A percentile compares a stretch with the other conserved stretches of the same genome.
phyloP scores from a whole-genome alignment of 2,113 vertebrate genomes.

The Mohoua ochrocephala region DNA sequence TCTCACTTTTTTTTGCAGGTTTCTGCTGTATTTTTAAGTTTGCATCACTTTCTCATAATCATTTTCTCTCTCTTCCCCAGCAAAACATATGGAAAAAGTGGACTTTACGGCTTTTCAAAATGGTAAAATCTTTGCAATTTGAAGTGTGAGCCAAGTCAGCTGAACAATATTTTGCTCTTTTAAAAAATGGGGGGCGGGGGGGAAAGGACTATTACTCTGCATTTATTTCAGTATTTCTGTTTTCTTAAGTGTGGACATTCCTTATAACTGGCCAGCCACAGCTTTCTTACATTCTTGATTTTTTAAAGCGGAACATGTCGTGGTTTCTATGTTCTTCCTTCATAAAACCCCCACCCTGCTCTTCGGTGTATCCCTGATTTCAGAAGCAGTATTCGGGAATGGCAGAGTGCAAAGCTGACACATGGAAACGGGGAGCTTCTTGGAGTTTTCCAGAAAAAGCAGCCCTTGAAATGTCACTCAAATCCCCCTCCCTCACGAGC shows the following conservation, averaged over 20 bases:
- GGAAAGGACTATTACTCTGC: neutral
- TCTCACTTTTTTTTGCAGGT: neutral
- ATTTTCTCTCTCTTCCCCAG: neutral
- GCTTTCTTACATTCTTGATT: too few species aligned
- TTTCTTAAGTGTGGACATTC: neutral
- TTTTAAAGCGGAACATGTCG: neutral
- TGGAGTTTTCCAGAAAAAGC: neutral
- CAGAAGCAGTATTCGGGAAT: neutral
- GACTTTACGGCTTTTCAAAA: neutral
- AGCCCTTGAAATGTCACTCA: neutral
- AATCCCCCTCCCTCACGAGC: neutral
- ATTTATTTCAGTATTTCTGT: neutral
- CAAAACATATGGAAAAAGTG: neutral
- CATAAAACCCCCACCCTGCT: neutral
- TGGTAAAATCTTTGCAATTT: neutral
- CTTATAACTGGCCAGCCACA: neutral
- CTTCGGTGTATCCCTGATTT: neutral
- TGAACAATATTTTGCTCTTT: neutral
- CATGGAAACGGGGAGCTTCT: neutral
- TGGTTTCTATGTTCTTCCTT: neutral
- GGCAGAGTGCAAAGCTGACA: neutral
- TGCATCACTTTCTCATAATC: neutral
- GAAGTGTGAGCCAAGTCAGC: neutral
- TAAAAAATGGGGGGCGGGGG: rapidly evolving
- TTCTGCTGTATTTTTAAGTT: neutral